Evolutionary conservation across 1,140 invertebrate genomes (phyloP), one percentile per base, ranked within the genome.

Genomic region (Paraescarpia echinospica): DNA sequence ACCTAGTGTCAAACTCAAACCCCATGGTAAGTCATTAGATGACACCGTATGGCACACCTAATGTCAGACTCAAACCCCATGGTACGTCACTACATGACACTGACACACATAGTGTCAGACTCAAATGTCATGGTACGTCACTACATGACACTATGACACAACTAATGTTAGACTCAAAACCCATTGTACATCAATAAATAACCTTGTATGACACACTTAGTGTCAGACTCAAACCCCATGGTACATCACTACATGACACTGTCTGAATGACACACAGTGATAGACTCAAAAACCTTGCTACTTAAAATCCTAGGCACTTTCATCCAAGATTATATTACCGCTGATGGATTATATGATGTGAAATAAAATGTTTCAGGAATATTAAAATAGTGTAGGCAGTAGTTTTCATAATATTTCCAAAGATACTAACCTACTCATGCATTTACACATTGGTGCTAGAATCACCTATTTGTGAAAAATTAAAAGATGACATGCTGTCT

Each of bases 191-290:
- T 51, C 22, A 27, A 2, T 31, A 77, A n/a, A n/a, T 31, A 1
- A 77, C 89, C 34, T 33, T 35, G 31, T 8, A 34, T 90, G 90
- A 90, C 34, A 34, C 35, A 99, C 96, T 96, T 99, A 51, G 96
- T 99, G 12, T 99, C 98, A 34, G 99, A 99, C 96, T 99, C 99
- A 0, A 99, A 99, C 97, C 99, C 99, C 31, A 99, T 99, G 99
- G 99, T 98, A 96, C 99, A 48, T 41, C 41, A 41, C 41, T 41
- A 12, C 12, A 41, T 41, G 41, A 41, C 41, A 6, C 41, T 4
- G n/a, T n/a, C n/a, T n/a, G n/a, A n/a, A n/a, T n/a, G 41, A n/a
- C n/a, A n/a, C n/a, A 4, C 12, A 41, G 4, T 41, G 41, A 6
- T 12, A 41, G 41, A 12, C 41, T 12, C 41, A 41, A 6, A 6